These are phyloP conservation scores for Aptenodytes patagonicus DNA, from an alignment of 2,113 vertebrate genomes.

Conservation along the genomic window DNA sequence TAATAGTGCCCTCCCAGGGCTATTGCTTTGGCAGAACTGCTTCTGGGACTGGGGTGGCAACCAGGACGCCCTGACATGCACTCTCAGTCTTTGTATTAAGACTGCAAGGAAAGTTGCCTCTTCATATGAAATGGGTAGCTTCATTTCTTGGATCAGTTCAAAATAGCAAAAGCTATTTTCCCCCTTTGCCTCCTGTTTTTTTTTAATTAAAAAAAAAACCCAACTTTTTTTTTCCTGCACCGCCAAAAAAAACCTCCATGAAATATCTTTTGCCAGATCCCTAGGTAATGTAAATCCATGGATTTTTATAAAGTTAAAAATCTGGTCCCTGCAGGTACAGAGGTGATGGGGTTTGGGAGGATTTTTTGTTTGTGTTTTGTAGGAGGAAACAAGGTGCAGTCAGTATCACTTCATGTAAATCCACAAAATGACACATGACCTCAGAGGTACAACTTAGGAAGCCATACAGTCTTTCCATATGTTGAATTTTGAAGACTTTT, in stretches of 20 bases:
- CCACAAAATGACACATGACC: rapidly evolving
- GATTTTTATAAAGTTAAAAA: neutral
- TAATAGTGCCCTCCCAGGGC: neutral
- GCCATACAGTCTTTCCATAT: neutral
- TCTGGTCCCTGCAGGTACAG: neutral
- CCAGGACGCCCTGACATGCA: neutral
- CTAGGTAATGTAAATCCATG: neutral
- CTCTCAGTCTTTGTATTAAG: neutral
- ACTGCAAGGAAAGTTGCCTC: neutral
- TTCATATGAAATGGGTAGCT: neutral
- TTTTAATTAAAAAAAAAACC: neutral
- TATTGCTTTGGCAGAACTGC: neutral
- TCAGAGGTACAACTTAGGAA: neutral
- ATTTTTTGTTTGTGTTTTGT: neutral
- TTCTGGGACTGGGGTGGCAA: neutral
- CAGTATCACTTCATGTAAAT: neutral
- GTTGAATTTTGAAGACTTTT: neutral
- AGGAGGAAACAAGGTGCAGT: neutral
- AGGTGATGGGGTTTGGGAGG: neutral
- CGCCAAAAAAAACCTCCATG: neutral
- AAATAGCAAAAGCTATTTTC: neutral
- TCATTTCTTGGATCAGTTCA: neutral
- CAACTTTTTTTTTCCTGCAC: neutral
- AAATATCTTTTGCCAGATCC: neutral
- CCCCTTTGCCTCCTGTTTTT: neutral